Conservation (phyloP, 2,888 invertebrate species). For the Octonoba sinensis region DNA sequence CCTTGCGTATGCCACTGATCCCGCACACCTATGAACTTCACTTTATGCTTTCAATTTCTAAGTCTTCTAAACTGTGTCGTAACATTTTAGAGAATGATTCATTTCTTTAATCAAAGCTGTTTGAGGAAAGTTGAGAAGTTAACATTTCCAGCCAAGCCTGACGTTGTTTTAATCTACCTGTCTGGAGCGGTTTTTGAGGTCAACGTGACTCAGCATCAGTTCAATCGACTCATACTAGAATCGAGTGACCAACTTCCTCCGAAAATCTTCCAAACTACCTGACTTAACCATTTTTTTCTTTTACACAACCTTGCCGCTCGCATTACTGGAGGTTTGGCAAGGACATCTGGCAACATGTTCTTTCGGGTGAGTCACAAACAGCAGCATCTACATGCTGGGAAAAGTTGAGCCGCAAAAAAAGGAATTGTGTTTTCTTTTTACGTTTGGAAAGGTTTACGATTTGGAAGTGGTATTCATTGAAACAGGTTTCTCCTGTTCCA, state of each 20-base stretch:
- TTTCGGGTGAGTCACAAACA: slow-evolving; percentile 46
- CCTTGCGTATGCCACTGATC: not conserved
- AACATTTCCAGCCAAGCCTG: slow-evolving; percentile 32
- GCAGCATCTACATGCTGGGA: slow-evolving; percentile 3
- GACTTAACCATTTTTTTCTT: slow-evolving; percentile 19
- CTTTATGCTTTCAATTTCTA: not conserved
- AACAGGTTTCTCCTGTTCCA: slow-evolving; percentile 56
- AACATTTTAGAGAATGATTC: no score
- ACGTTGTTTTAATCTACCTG: slow-evolving; percentile 51
- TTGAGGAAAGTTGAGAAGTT: no score
- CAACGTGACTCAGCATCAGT: slow-evolving; percentile 51
- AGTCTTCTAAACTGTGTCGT: no score
- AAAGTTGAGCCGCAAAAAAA: no score
- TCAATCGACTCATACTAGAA: slow-evolving; percentile 24
- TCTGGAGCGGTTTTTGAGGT: slow-evolving; percentile 54
- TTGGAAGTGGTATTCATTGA: slow-evolving; percentile 37
- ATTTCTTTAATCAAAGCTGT: no score
- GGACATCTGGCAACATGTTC: slow-evolving; percentile 58
- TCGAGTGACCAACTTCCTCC: slow-evolving; percentile 14
- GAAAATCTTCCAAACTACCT: not conserved
- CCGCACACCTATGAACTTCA: not conserved
- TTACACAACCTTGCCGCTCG: slow-evolving; percentile 45
- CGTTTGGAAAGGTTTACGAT: slow-evolving; percentile 18
- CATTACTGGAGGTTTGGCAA: slow-evolving; percentile 57
- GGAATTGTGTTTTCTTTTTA: no score